Percentiles rank a stretch among this genome's conserved stretches.
phyloP scores from a whole-genome alignment of 1,140 invertebrate species.

The Achroia grisella region DNA sequence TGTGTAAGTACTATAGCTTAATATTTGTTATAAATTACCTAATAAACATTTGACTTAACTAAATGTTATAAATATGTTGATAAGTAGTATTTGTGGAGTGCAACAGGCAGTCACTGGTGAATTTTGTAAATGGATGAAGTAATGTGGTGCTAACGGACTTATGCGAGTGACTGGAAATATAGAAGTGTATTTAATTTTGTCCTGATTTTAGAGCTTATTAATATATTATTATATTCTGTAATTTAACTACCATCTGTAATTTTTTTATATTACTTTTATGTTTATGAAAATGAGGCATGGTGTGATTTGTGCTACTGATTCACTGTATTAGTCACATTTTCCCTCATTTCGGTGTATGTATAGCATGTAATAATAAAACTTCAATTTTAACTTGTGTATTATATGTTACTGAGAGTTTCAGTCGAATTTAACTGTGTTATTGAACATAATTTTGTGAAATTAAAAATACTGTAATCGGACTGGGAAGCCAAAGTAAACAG shows the following conservation, averaged over 20 bases:
- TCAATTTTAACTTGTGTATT: constrained; percentile 48
- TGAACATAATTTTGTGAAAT: constrained; percentile 60
- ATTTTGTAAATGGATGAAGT: constrained; percentile 42
- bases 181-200: constrained; percentile 62
- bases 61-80: constrained; percentile 11
- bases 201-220: constrained; percentile 71
- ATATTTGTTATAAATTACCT: constrained; percentile 25
- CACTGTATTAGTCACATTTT: constrained; percentile 21
- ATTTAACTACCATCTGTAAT: constrained; percentile 60
- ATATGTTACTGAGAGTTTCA: constrained; percentile 47
- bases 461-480: constrained; percentile 69
- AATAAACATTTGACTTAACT: too few species aligned
- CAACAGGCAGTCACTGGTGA: constrained; percentile 38
- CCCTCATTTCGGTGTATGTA: constrained; percentile 28
- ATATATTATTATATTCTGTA: constrained; percentile 65
- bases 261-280: constrained; percentile 65
- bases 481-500: constrained; percentile 72
- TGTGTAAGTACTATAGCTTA: constrained; percentile 27
- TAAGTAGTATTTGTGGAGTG: constrained; percentile 9
- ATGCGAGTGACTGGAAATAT: constrained; percentile 49
- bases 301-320: constrained; percentile 11
- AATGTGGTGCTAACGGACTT: constrained; percentile 65
- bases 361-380: constrained; percentile 37
- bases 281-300: constrained; percentile 27
- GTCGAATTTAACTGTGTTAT: constrained; percentile 62